Evolutionary conservation across 2,113 vertebrate genomes (phyloP).

Genomic region (Hemiprocne comata): DNA sequence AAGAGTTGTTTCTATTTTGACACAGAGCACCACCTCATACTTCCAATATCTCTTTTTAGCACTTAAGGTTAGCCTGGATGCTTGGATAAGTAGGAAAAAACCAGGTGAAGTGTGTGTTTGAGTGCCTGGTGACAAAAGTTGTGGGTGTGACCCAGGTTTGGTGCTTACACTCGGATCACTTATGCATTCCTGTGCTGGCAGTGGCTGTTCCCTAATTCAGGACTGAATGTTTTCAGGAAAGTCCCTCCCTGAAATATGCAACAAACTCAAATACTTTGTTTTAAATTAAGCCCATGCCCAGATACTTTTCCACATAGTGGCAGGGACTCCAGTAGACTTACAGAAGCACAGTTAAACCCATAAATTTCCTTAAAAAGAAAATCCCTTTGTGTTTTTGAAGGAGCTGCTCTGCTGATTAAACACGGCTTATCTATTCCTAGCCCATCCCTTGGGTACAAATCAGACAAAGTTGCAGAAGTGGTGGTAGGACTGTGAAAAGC

Average conservation of each 20-base stretch:
- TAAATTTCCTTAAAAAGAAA: not conserved
- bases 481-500: not conserved
- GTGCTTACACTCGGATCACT: not conserved
- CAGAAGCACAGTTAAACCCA: accelerated
- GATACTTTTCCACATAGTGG: not conserved
- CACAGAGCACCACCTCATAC: not conserved
- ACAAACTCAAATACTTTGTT: not conserved
- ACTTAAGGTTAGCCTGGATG: not conserved
- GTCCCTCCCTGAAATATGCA: not conserved
- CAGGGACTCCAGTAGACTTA: not conserved
- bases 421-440: no score
- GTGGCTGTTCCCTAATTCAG: not conserved
- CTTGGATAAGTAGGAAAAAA: not conserved
- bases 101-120: not conserved
- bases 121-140: not conserved
- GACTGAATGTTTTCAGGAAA: not conserved
- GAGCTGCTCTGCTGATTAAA: not conserved
- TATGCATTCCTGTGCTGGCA: not conserved
- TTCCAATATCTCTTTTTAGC: not conserved
- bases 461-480: not conserved
- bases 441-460: not conserved
- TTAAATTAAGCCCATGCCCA: not conserved
- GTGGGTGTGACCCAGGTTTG: not conserved
- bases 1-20: not conserved
- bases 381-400: not conserved